Evolutionary conservation across 2,113 vertebrate species (phyloP), one percentile per base, ranked within the genome.

Genomic region (Ictalurus punctatus): DNA sequence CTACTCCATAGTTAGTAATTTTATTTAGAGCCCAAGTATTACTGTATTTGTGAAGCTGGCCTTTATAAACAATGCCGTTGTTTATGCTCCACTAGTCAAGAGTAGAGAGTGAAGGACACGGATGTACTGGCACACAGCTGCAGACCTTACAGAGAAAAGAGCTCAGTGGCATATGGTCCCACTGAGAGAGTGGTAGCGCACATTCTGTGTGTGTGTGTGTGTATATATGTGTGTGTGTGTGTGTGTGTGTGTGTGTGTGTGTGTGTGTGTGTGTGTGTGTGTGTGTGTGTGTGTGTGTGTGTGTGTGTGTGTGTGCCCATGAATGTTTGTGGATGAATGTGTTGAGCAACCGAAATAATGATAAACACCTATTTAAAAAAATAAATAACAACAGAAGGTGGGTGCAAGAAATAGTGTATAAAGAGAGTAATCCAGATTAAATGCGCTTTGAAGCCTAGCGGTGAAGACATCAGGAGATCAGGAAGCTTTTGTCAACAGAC

Each of bases 131-230:
- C 81, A 61, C 61, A 85, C n/a, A 82, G 80, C 54, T 59, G 37
- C 34, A 74, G 13, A 61, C 71, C 71, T 71, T 69, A 84, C 80
- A 80, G 17, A 84, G 6, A 84, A 85, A 85, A 44, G 86, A 52
- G 56, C 65, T 59, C 58, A 7, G 21, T 52, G 82, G 34, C 90
- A 90, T 90, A 88, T 88, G 87, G 85, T 85, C 85, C 86, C 63
- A 71, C 69, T 78, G 86, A 56, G n/a, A 91, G 37, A 84, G 54
- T 37, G 44, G 40, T 40, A 48, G 63, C 27, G 34, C 23, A 34
- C 65, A 59, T 25, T 76, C 65, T 37, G 61, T 69, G 58, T 17
- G 56, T 3, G 83, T 81, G 59, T 14, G 19, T 59, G 37, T 73
- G 25, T 25, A 16, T 30, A 37, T 40, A 34, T 67, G 27, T 67